Percentiles rank a stretch among this genome's conserved stretches.
phyloP scores from a whole-genome alignment of 2,113 vertebrate genomes.

The Hypanus sabinus region DNA sequence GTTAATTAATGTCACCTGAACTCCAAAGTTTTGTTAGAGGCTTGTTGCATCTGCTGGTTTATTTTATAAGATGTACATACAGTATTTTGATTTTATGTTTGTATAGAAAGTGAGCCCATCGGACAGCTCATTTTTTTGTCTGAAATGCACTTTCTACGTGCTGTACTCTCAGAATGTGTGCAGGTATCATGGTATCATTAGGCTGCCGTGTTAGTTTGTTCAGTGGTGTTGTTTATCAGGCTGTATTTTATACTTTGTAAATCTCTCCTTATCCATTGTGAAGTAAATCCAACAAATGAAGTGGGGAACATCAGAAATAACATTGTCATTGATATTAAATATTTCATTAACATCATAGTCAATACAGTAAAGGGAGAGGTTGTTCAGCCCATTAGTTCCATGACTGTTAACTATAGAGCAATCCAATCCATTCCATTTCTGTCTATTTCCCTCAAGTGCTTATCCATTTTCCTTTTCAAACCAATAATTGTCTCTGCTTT shows the following conservation, averaged over 20 bases:
- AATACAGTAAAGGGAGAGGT: too few relatives aligned
- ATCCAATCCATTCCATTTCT: too few relatives aligned
- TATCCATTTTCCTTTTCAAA: too few relatives aligned
- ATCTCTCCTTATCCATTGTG: neutral
- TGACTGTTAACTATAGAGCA: too few relatives aligned
- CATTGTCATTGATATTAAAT: neutral
- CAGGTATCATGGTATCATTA: neutral
- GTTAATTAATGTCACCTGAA: neutral
- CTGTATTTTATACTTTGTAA: neutral
- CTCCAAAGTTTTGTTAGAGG: neutral
- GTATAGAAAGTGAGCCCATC: neutral
- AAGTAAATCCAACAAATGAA: neutral
- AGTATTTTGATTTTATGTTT: neutral
- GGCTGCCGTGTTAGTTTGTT: neutral
- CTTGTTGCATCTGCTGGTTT: slow-evolving; percentile 3
- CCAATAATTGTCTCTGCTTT: too few relatives aligned
- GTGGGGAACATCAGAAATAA: neutral
- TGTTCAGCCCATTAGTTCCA: too few relatives aligned
- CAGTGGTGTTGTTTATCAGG: too few relatives aligned
- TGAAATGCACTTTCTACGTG: neutral
- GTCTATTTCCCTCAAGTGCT: too few relatives aligned
- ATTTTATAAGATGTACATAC: neutral
- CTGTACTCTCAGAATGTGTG: neutral
- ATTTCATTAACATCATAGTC: neutral
- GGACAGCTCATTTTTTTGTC: neutral